Conservation (phyloP, 2,113 vertebrate species). For the Herpailurus yagouaroundi region DNA sequence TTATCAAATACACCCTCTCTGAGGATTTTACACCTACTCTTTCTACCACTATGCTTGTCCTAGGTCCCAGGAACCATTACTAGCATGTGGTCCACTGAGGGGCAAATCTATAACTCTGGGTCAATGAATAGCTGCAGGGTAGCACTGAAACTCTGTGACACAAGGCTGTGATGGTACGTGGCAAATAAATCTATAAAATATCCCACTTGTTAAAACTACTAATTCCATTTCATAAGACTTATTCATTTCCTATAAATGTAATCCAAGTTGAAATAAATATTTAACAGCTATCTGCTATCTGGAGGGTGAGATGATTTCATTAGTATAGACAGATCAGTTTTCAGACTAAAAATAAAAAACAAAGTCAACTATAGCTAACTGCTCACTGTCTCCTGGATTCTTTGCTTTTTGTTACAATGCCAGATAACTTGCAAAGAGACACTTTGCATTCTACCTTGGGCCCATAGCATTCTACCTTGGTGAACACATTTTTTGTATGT, state of each 20-base stretch:
- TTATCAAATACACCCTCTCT: constrained; percentile 36
- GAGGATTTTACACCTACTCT: constrained; percentile 41
- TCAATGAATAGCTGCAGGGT: not conserved
- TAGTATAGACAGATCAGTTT: not conserved
- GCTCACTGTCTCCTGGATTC: not conserved
- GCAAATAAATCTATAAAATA: constrained; percentile 46
- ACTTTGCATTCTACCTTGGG: not conserved
- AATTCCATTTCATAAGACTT: not conserved
- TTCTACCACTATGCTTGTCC: not conserved
- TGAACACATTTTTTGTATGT: not conserved
- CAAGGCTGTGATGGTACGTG: not conserved
- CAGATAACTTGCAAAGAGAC: not conserved
- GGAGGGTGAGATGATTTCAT: not conserved
- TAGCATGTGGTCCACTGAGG: not conserved
- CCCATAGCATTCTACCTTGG: not conserved
- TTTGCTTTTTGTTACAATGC: not conserved
- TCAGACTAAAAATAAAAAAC: not conserved
- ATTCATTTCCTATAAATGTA: not conserved
- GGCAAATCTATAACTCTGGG: not conserved
- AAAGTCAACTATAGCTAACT: not conserved
- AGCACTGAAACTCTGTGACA: not conserved
- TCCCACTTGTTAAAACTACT: not conserved
- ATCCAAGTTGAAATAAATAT: constrained; percentile 5
- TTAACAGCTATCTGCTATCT: not conserved
- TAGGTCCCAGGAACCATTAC: not conserved